These are phyloP conservation scores for Galaxea fascicularis DNA, from an alignment of 92 coral and sea anemone genomes.

Conservation along the genomic window DNA sequence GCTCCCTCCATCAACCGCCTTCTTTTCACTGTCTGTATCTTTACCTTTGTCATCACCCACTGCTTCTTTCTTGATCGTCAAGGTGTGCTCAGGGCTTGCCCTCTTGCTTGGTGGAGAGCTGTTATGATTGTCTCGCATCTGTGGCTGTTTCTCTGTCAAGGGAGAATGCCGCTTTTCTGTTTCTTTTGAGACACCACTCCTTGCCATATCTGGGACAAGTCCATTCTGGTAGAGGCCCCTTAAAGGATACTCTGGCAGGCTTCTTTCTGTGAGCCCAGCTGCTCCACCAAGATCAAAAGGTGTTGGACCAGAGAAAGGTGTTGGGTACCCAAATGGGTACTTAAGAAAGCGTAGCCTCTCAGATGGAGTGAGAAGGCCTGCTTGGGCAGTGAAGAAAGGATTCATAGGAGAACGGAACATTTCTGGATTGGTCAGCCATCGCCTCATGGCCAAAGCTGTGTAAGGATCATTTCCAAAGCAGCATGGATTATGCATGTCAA, in stretches of 20 bases:
- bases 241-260: slow-evolving; percentile 62
- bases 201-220: slow-evolving; percentile 39
- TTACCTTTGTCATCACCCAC: slow-evolving; percentile 38
- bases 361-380: slow-evolving; percentile 80
- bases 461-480: slow-evolving; percentile 75
- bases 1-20: slow-evolving; percentile 2
- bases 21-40: slow-evolving; percentile 19
- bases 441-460: slow-evolving; percentile 84
- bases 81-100: slow-evolving; percentile 4
- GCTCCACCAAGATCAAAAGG: slow-evolving; percentile 77
- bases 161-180: slow-evolving; percentile 45
- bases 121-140: slow-evolving; percentile 11
- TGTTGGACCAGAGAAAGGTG: slow-evolving; percentile 71
- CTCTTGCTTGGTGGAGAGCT: slow-evolving; percentile 39
- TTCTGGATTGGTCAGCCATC: slow-evolving; percentile 85
- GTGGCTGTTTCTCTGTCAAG: slow-evolving; percentile 44
- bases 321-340: slow-evolving; percentile 73
- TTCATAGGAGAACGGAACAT: slow-evolving; percentile 82
- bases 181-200: slow-evolving; percentile 43
- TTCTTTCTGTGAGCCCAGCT: slow-evolving; percentile 71
- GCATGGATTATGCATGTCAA: slow-evolving; percentile 82
- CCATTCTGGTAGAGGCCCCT: slow-evolving; percentile 61
- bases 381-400: slow-evolving; percentile 82
- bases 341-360: slow-evolving; percentile 86
- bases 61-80: slow-evolving; percentile 64